Percentiles rank a stretch among this genome's conserved stretches.
Conservation (phyloP, 53 echinoderm and acorn worm genomes). For the Glandiceps talaboti region DNA sequence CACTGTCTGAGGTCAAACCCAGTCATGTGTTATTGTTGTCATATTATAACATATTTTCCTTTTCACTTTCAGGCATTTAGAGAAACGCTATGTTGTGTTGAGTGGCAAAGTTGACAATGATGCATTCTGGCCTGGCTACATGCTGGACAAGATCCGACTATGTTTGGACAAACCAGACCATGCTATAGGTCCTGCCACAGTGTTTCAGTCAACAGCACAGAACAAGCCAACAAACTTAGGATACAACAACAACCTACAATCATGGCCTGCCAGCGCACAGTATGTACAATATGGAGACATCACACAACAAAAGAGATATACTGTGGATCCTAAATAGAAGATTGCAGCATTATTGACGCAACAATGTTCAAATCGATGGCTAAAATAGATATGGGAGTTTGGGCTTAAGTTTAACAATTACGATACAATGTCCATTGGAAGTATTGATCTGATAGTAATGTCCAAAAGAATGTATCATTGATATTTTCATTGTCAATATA, state of each 20-base stretch:
- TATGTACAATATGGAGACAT: conserved; percentile 56
- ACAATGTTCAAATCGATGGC: too few species aligned
- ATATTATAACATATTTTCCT: too few species aligned
- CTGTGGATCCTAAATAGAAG: neutral
- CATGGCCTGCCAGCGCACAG: conserved; percentile 60
- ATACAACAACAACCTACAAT: conserved; percentile 48
- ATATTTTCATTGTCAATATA: too few species aligned
- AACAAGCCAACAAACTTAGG: conserved; percentile 37
- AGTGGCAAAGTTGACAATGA: conserved; percentile 42
- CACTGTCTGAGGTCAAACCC: too few species aligned
- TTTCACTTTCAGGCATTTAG: conserved; percentile 54
- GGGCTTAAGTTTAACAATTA: too few species aligned
- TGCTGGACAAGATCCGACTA: conserved; percentile 70
- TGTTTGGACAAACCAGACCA: conserved; percentile 52
- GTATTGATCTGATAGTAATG: too few species aligned
- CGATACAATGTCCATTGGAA: too few species aligned
- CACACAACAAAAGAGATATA: conserved; percentile 37
- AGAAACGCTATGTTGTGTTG: conserved; percentile 61
- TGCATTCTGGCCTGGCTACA: conserved; percentile 77
- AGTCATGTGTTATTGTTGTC: too few species aligned
- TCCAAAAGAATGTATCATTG: too few species aligned
- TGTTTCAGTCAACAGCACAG: conserved; percentile 35
- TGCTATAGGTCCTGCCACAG: neutral
- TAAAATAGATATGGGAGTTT: too few species aligned
- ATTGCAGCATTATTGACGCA: too few species aligned